Evolutionary conservation across 2,113 vertebrate genomes (phyloP), one percentile per base, ranked within the genome.

Genomic region (Fukomys damarensis): DNA sequence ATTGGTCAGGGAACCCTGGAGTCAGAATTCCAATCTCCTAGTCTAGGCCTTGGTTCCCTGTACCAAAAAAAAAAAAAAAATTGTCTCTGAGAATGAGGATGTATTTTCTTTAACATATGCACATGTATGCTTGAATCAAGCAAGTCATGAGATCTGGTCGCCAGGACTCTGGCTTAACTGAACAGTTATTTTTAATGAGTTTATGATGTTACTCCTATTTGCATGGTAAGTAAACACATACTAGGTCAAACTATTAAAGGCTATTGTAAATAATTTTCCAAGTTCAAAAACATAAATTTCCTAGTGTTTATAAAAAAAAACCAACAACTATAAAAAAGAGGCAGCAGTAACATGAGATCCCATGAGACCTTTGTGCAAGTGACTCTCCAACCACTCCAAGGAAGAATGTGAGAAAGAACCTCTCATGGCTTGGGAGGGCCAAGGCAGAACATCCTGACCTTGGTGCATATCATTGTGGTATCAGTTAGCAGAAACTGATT

Each of bases 401-500:
- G 80, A 96, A 94, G 88, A 93, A 65, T 63, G 81, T 95, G 96
- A 95, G 96, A 94, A 96, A 81, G 80, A 92, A 97, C 87, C 84
- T 54, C 74, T 56, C 81, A 41, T 54, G 26, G 54, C 72, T 81
- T 24, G 61, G 66, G 54, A 85, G 59, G 83, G 82, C 86, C 82
- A 91, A 95, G 35, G 93, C 76, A 86, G 98, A 92, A 90, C 97
- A 98, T 97, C 92, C 97, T 93, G 98, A 98, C 98, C 98, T 98
- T 92, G 97, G 94, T 56, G 86, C 97, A 97, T 54, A 95, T 79
- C 70, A 91, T 98, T 95, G 96, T 84, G 1, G 98, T 98, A n/a
- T 98, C 94, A 94, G 98, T 97, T 81, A 97, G 94, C 97, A 97
- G 97, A 98, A 98, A 99, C 98, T 98, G 95, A 99, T 98, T 98